Percentiles rank a stretch among this genome's conserved stretches.
phyloP scores from a whole-genome alignment of 2,113 vertebrate species.

The Myanophis thanlyinensis region DNA sequence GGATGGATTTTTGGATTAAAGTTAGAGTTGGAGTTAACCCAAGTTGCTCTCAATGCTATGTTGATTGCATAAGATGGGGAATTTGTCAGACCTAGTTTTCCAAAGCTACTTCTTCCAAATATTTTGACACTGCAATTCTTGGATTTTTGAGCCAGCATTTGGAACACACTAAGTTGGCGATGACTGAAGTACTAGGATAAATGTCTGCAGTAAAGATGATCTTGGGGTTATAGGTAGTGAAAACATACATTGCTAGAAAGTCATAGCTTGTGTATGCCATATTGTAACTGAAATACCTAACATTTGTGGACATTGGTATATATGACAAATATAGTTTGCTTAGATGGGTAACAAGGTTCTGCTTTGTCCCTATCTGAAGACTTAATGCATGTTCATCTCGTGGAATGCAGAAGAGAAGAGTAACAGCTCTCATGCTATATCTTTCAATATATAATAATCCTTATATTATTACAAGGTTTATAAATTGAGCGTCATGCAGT shows the following conservation, averaged over 20 bases:
- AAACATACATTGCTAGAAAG: not conserved
- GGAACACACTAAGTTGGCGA: not conserved
- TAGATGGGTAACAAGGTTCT: not conserved
- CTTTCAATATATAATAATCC: not conserved
- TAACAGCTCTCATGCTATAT: not conserved
- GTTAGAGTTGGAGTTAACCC: not conserved
- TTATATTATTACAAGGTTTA: not conserved
- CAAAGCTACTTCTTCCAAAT: not conserved
- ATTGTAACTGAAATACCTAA: not conserved
- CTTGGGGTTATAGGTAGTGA: not conserved
- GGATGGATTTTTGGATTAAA: not conserved
- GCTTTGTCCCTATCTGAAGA: not conserved
- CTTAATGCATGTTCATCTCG: not conserved
- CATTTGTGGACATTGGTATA: not conserved
- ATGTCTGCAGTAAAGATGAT: not conserved
- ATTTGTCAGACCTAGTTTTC: not conserved
- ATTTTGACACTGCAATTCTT: not conserved
- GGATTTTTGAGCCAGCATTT: not conserved
- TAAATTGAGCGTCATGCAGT: not conserved
- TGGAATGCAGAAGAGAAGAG: not conserved
- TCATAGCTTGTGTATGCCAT: not conserved
- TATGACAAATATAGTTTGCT: not conserved
- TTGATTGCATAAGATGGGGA: not conserved
- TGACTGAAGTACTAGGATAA: not conserved
- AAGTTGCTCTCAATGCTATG: not conserved